These are phyloP conservation scores for Garrulus glandarius DNA, from an alignment of 2,797 vertebrate genomes.

Conservation along the genomic window DNA sequence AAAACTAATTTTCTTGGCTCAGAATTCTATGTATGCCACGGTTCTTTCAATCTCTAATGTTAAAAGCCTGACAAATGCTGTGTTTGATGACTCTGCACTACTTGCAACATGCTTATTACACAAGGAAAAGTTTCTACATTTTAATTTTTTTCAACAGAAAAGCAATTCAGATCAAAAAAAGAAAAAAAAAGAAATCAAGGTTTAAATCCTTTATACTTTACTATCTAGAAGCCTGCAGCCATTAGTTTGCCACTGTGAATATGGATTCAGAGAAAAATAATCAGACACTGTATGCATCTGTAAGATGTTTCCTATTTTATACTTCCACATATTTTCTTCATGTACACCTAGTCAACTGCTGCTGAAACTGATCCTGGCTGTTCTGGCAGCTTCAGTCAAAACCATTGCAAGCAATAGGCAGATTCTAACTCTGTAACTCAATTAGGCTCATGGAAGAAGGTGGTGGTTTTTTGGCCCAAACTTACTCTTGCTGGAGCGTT, in stretches of 20 bases:
- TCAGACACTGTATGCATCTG: neutral
- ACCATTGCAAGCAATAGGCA: neutral
- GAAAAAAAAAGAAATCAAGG: neutral
- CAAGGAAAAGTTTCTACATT: neutral
- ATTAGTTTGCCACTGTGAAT: neutral
- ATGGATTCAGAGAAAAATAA: neutral
- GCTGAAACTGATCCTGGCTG: neutral
- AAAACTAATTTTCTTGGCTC: conserved; percentile 26
- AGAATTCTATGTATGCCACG: neutral
- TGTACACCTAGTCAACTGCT: neutral
- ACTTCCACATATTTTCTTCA: neutral
- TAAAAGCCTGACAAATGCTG: neutral
- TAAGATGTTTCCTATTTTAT: neutral
- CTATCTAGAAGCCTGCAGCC: neutral
- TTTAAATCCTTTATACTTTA: neutral
- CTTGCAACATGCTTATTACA: neutral
- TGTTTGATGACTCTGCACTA: neutral
- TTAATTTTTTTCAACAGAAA: neutral
- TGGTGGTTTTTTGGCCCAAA: neutral
- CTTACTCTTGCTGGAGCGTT: neutral
- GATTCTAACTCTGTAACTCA: neutral
- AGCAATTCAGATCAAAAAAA: neutral
- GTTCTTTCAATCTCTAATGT: neutral
- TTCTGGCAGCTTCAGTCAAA: neutral
- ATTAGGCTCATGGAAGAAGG: neutral